Conservation (phyloP, 2,888 invertebrate species). For the Syrphus vitripennis region DNA sequence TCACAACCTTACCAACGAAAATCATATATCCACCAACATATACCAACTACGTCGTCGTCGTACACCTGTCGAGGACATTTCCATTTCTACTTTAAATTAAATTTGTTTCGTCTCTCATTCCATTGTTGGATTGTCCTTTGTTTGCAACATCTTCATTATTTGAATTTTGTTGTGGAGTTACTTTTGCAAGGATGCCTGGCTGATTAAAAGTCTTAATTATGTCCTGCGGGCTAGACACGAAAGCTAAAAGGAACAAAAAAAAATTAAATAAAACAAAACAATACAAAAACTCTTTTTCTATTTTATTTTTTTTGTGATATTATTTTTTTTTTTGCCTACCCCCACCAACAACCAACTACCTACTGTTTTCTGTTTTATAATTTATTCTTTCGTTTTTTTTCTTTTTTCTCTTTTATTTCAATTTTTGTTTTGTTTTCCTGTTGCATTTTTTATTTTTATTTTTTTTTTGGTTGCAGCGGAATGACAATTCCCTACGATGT, state of each 20-base stretch:
- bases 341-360: background rate
- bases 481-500: background rate
- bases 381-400: background rate
- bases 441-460: background rate
- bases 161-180: conserved; percentile 32
- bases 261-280: conserved; percentile 9
- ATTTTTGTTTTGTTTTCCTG: background rate
- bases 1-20: background rate
- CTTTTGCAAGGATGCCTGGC: conserved; percentile 50
- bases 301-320: background rate
- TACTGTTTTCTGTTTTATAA: background rate
- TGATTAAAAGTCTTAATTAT: conserved; percentile 68
- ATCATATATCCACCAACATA: background rate
- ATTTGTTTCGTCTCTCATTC: conserved; percentile 31
- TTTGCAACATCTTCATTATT: conserved; percentile 46
- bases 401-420: background rate
- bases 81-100: conserved; percentile 53
- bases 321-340: background rate
- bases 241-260: background rate
- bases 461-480: background rate
- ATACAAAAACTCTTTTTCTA: conserved; percentile 22
- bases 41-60: background rate
- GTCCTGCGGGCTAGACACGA: conserved; percentile 54
- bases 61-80: conserved; percentile 41
- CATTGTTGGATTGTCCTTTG: conserved; percentile 19